These are phyloP conservation scores for Timema podura DNA, from an alignment of 2,888 invertebrate species.

Conservation along the genomic window DNA sequence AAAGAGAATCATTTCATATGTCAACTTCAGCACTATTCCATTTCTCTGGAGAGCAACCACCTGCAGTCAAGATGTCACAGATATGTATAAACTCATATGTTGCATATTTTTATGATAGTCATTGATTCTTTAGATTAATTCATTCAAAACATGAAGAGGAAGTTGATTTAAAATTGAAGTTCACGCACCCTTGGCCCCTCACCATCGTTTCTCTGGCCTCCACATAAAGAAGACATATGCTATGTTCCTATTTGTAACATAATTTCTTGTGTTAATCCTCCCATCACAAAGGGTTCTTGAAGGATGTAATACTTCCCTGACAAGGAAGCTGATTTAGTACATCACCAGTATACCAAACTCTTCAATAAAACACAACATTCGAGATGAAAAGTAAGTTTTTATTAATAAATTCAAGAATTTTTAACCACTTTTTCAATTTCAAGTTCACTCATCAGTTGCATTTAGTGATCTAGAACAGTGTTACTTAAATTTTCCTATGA, in stretches of 20 bases:
- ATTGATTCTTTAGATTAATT: not conserved
- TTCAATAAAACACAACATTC: no score
- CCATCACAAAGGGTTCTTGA: not conserved
- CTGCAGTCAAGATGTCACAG: not conserved
- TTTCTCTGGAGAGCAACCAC: not conserved
- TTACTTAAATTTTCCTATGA: no score
- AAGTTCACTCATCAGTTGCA: no score
- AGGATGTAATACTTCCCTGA: not conserved
- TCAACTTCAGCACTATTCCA: not conserved
- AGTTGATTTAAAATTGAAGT: conserved; percentile 4
- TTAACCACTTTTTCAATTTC: no score
- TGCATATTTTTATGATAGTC: conserved; percentile 4
- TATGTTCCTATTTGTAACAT: conserved; percentile 8
- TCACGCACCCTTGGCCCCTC: not conserved
- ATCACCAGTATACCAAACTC: no score
- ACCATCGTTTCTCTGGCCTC: conserved; percentile 11
- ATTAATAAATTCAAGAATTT: no score
- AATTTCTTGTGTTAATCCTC: not conserved
- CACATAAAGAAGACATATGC: conserved; percentile 7
- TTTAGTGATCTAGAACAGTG: no score
- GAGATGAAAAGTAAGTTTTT: no score
- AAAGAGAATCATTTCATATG: no score
- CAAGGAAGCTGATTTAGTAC: not conserved
- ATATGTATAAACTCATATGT: not conserved
- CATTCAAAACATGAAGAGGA: conserved; percentile 6